Conservation (phyloP, 2,888 invertebrate genomes). For the Zhengitettix transpicula region DNA sequence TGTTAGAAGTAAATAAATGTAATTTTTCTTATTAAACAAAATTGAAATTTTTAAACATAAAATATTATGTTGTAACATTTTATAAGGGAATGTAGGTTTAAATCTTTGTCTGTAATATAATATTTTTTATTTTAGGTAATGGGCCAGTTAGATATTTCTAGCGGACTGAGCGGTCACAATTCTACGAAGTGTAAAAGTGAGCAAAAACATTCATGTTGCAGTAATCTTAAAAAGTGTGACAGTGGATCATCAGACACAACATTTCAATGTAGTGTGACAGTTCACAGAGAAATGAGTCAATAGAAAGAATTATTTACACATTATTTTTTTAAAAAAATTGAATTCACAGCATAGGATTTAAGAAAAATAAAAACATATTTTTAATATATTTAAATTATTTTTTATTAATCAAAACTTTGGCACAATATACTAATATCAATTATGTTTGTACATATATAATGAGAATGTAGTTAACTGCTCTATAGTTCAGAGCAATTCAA, state of each 20-base stretch:
- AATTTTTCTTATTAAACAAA: too few species aligned
- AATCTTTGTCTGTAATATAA: background rate
- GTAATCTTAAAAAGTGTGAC: background rate
- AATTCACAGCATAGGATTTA: background rate
- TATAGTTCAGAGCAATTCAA: background rate
- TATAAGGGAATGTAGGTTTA: too few species aligned
- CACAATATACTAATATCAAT: background rate
- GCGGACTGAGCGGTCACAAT: too few species aligned
- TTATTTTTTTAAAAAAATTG: background rate
- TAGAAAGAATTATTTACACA: background rate
- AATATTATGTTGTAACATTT: too few species aligned
- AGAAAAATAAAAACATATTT: background rate
- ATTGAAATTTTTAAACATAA: too few species aligned
- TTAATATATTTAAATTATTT: background rate
- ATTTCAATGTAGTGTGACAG: constrained; percentile 26
- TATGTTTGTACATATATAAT: background rate
- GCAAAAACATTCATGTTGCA: background rate
- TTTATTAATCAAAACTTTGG: background rate
- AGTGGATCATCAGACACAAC: constrained; percentile 11
- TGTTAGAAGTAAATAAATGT: too few species aligned
- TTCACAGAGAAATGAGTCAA: constrained; percentile 25
- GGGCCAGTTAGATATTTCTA: constrained; percentile 1
- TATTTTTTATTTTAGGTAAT: background rate
- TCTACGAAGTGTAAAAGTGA: too few species aligned
- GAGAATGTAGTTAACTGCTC: background rate